Percentiles rank a stretch among this genome's conserved stretches.
phyloP scores from a whole-genome alignment of 2,113 vertebrate species.

The Sinosuthora webbiana region DNA sequence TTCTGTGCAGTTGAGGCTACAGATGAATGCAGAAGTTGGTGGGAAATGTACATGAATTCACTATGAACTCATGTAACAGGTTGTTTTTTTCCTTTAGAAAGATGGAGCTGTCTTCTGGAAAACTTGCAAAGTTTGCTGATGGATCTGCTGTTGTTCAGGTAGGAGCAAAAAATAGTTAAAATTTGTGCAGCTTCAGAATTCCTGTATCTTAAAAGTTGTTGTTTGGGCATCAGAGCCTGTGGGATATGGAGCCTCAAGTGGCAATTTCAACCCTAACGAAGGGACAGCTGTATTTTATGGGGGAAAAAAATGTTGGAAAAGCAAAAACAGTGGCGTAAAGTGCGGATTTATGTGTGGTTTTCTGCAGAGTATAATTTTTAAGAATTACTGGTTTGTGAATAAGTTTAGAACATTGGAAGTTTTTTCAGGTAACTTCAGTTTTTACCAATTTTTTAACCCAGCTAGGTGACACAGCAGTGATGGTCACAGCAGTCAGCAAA shows the following conservation, averaged over 20 bases:
- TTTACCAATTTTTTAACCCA: conserved; percentile 48
- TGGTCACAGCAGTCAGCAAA: conserved; percentile 98
- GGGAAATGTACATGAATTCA: neutral
- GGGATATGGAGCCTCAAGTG: neutral
- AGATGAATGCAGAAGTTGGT: neutral
- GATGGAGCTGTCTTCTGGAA: conserved; percentile 90
- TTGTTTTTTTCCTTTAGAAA: conserved; percentile 75
- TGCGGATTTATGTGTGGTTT: neutral
- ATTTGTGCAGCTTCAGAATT: neutral
- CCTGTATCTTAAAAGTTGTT: neutral
- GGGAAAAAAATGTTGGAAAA: neutral
- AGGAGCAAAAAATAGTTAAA: neutral
- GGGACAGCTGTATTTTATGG: neutral
- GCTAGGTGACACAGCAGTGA: conserved; percentile 92
- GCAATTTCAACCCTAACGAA: neutral
- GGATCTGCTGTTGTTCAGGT: conserved; percentile 94
- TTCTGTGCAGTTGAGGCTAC: neutral
- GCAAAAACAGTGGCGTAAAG: accelerated
- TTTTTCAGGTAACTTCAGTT: neutral
- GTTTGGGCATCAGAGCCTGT: neutral
- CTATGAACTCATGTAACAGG: accelerated
- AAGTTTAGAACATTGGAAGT: neutral
- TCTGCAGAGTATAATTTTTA: neutral
- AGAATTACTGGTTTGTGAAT: neutral
- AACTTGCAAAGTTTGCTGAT: conserved; percentile 92